Conservation (phyloP, 2,888 invertebrate genomes). For the Agapetus fuscipes region DNA sequence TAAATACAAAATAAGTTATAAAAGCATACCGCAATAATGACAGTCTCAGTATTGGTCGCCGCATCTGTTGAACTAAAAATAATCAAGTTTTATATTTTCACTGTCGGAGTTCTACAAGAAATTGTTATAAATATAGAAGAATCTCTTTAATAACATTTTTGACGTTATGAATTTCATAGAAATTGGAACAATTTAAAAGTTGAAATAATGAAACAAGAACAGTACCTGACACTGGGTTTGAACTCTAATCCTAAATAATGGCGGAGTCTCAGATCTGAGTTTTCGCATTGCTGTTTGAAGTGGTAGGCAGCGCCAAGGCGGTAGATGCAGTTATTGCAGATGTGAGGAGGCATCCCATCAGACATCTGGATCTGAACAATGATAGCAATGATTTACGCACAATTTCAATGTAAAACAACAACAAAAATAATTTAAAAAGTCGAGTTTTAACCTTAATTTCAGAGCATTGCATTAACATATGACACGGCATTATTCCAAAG, state of each 20-base stretch:
- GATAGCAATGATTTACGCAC: neutral
- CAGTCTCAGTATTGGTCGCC: constrained; percentile 47
- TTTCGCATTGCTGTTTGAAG: constrained; percentile 53
- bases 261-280: constrained; percentile 46
- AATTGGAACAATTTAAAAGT: no score
- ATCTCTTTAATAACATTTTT: no score
- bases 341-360: constrained; percentile 50
- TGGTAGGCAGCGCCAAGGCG: constrained; percentile 52
- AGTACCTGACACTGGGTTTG: no score
- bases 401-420: no score
- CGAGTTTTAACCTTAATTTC: constrained; percentile 47
- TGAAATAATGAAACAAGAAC: no score
- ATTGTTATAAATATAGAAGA: no score
- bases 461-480: constrained; percentile 52
- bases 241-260: constrained; percentile 45
- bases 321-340: constrained; percentile 53
- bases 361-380: constrained; percentile 33
- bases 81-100: constrained; percentile 6
- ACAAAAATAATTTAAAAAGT: no score
- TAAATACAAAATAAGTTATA: constrained; percentile 1
- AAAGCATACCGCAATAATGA: constrained; percentile 25
- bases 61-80: constrained; percentile 41
- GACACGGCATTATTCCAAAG: constrained; percentile 47
- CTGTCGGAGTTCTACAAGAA: no score
- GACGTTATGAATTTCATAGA: no score